Conservation (phyloP, 64 coral and sea anemone species). For the Pocillopora damicornis region DNA sequence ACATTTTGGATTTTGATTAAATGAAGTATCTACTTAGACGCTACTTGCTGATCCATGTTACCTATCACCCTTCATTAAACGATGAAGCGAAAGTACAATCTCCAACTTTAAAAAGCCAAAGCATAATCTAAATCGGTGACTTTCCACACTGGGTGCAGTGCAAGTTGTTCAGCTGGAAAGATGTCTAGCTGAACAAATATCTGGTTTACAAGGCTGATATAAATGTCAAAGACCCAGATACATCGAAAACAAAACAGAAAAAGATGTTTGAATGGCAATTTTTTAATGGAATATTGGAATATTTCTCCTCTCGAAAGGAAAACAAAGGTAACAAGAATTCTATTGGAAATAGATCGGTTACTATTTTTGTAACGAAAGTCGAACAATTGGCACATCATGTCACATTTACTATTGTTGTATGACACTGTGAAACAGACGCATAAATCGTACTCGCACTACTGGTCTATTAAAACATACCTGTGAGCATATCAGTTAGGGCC, state of each 20-base stretch:
- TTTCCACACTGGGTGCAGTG: background rate
- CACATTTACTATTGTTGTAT: background rate
- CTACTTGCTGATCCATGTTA: no score
- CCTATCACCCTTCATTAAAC: background rate
- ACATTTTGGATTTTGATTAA: no score
- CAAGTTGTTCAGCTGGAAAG: background rate
- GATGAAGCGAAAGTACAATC: no score
- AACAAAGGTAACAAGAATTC: background rate
- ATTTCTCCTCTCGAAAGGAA: background rate
- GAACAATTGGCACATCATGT: background rate
- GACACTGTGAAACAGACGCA: background rate
- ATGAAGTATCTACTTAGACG: no score
- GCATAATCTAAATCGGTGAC: background rate
- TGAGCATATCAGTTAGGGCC: slow-evolving; percentile 42
- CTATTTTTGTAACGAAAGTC: background rate
- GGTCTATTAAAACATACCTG: slow-evolving; percentile 29
- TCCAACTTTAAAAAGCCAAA: background rate
- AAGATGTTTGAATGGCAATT: background rate
- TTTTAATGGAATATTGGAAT: background rate
- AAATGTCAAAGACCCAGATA: background rate
- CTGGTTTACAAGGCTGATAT: background rate
- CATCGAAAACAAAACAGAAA: background rate
- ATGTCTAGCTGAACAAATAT: background rate
- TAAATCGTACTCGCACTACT: background rate
- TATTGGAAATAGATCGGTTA: background rate